Base-by-base conservation (phyloP, 2,888 invertebrate species). In the Dicycla oo region DNA sequence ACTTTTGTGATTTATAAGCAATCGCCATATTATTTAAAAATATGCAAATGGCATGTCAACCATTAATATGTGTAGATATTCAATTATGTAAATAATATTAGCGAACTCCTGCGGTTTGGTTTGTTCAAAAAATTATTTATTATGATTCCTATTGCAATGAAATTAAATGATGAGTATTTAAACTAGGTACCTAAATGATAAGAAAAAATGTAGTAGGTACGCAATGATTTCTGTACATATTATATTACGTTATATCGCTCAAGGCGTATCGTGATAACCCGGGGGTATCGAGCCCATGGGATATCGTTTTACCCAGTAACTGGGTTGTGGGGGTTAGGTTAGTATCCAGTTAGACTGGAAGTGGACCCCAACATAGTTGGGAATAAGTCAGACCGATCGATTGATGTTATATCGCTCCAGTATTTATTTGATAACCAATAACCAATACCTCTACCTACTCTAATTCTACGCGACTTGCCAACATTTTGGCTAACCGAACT, bases 1-100 rank as follows among this genome's bases (percentile, higher is more conserved):
- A n/a, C 63, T 64, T 57, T 20, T 47, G 20, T 64, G 43, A 82
- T 82, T 82, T 82, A 78, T 72, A 43, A 47, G 73, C 67, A 60
- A 65, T 61, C 63, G 43, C 40, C 20, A 20, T 20, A 30, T 78
- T 71, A 78, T 81, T 82, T 61, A 51, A 79, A 82, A 65, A 73
- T 79, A 82, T 79, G 79, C 38, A 68, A 82, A 79, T 79, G 20
- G 20, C 6, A 34, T 15, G 49, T 45, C 71, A 26, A 62, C 70
- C 43, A 62, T 57, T 43, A 30, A 6, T 34, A 69, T 45, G n/a
- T 54, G 45, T 49, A 18, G 34, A 51, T n/a, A 30, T 66, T 3
- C 20, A 47, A 68, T 72, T 64, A 47, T 53, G 15, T 65, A n/a
- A n/a, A n/a, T n/a, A 64, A 65, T 11, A 70, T 67, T 78, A 65